phyloP scores from a whole-genome alignment of 2,797 vertebrate genomes.

The Danio albolineatus region DNA sequence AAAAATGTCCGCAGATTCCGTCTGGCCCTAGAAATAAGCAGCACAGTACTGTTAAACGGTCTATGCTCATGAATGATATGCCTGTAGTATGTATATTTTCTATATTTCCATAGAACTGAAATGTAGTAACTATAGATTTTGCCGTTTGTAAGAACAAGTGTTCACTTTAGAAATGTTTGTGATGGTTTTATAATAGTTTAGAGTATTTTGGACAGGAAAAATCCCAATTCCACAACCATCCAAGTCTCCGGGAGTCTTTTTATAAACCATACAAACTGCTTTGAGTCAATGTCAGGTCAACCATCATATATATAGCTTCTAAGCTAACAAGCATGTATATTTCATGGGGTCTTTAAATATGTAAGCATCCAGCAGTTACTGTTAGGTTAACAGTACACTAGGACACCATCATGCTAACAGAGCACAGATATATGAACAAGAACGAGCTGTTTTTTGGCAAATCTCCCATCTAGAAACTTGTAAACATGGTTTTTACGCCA shows the following conservation, averaged over 20 bases:
- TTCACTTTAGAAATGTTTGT: background rate
- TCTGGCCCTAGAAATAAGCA: too few relatives aligned
- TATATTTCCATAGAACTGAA: too few relatives aligned
- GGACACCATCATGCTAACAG: background rate
- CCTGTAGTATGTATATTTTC: too few relatives aligned
- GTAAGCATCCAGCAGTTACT: background rate
- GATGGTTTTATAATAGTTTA: background rate
- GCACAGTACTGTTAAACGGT: too few relatives aligned
- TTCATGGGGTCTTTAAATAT: constrained; percentile 4
- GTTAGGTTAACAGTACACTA: too few relatives aligned
- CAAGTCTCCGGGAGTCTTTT: background rate
- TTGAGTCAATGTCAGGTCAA: background rate
- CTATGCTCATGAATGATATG: too few relatives aligned
- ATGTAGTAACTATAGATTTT: too few relatives aligned
- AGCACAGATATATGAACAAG: background rate
- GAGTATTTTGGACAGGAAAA: background rate
- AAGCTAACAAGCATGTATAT: background rate
- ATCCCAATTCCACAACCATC: background rate
- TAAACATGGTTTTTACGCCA: constrained; percentile 8
- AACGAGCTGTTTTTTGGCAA: constrained; percentile 13
- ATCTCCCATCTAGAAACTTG: constrained; percentile 1
- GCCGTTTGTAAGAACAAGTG: too few relatives aligned
- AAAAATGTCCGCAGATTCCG: too few relatives aligned
- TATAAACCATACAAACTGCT: background rate
- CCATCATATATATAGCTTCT: background rate